Evolutionary conservation across 1,140 invertebrate genomes (phyloP), one percentile per base, ranked within the genome.

Genomic region (Camponotus pennsylvanicus): DNA sequence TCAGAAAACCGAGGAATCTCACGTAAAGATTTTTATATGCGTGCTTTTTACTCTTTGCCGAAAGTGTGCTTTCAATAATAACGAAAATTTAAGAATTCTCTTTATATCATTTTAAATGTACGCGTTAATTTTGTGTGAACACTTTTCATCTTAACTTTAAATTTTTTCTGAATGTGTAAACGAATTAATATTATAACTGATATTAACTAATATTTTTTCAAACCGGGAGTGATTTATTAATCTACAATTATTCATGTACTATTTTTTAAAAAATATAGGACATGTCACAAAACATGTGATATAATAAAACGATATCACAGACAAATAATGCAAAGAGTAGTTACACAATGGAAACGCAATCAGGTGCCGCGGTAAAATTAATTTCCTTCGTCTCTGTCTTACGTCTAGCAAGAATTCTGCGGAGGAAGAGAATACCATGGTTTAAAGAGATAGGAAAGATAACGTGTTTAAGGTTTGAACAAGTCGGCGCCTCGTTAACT

Each of bases 401-500:
- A 64, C 40, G 40, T 32, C 15, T 70, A 57, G 27, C 8, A 57
- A 57, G 52, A 42, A 71, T 57, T 61, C 37, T 37, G 40, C 34
- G 1, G 21, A 45, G 42, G 1, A 9, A 45, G 9, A 9, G 42
- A 2, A 9, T 34, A 37, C 37, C 5, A 55, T 13, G 49, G 34
- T 80, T 70, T 70, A 80, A 70, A 66, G 45, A 80, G 34, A 18
- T 42, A 21, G 45, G 49, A 80, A 80, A 80, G 66, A 80, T 32
- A 59, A 80, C 37, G 37, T 80, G 57, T 80, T 71, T 80, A 80
- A 80, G 63, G 32, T 52, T 80, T 57, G 42, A 80, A 37, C 52
- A 70, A 80, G 69, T 80, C 70, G 27, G 49, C 66, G 8, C 18
- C 34, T 80, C 49, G 52, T 70, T 80, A 80, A 80, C 37, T 15